A percentile compares a stretch with the other conserved stretches of the same genome.
These are phyloP conservation scores for Seriola dumerili DNA, from an alignment of 2,113 vertebrate species.

Conservation along the genomic window DNA sequence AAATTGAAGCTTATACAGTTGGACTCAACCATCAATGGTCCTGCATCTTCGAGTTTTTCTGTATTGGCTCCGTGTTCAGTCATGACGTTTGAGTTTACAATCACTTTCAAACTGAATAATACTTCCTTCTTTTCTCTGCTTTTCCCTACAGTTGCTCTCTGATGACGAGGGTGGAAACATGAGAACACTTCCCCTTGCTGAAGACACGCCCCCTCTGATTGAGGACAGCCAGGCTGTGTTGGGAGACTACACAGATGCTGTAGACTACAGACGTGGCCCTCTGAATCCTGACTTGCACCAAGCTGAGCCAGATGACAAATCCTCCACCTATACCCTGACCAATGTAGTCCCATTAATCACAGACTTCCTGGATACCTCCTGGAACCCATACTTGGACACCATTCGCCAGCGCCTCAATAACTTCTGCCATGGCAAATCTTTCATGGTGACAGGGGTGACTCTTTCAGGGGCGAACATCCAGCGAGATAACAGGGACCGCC, in stretches of 20 bases:
- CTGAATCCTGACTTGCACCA: slow-evolving; percentile 87
- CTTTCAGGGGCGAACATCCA: slow-evolving; percentile 64
- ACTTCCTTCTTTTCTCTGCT: not conserved
- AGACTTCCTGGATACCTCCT: slow-evolving; percentile 73
- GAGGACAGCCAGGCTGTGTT: slow-evolving; percentile 80
- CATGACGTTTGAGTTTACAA: not conserved
- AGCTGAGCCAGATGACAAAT: slow-evolving; percentile 73
- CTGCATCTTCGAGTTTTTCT: not conserved
- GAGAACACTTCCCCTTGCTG: slow-evolving; percentile 72
- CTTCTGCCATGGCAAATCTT: slow-evolving; percentile 78
- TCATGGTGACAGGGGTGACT: slow-evolving; percentile 77
- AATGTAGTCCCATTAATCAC: slow-evolving; percentile 85
- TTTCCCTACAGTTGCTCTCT: slow-evolving; percentile 68
- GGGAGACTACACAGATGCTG: slow-evolving; percentile 78
- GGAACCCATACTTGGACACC: slow-evolving; percentile 72
- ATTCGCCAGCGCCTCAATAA: slow-evolving; percentile 82
- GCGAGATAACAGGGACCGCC: slow-evolving; percentile 63
- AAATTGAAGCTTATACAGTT: not conserved
- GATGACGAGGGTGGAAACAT: slow-evolving; percentile 73
- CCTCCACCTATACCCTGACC: slow-evolving; percentile 87
- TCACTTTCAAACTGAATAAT: not conserved
- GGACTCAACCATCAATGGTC: not conserved
- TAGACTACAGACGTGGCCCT: slow-evolving; percentile 78
- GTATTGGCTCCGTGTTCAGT: not conserved
- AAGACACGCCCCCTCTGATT: slow-evolving; percentile 65